phyloP scores from a whole-genome alignment of 2,888 invertebrate genomes.

The Marronus borbonicus region DNA sequence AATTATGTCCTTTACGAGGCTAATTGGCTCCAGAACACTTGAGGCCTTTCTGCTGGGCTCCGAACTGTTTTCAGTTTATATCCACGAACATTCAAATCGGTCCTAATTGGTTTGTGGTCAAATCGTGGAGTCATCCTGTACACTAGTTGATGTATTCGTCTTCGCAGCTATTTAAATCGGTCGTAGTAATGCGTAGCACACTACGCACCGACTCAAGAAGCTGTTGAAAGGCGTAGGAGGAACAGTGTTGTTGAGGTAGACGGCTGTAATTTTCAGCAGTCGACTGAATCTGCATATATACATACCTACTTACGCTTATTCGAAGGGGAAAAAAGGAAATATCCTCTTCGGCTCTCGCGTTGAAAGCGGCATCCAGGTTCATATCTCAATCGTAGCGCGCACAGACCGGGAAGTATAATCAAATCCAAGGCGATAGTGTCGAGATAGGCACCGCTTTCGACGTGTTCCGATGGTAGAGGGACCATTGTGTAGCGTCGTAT shows the following conservation, averaged over 20 bases:
- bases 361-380: slow-evolving; percentile 2
- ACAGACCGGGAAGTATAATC: slow-evolving; percentile 29
- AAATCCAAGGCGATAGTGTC: slow-evolving; percentile 37
- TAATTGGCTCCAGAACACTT: no score
- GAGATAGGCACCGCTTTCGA: slow-evolving; percentile 31
- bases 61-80: no score
- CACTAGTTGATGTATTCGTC: no score
- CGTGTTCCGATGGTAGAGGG: slow-evolving; percentile 38
- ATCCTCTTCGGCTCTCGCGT: slow-evolving; percentile 3
- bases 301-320: slow-evolving; percentile 27
- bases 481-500: slow-evolving; percentile 34
- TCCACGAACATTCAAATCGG: no score
- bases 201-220: no score
- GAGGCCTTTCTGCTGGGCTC: no score
- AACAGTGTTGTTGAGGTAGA: neutral
- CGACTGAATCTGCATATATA: slow-evolving; percentile 13
- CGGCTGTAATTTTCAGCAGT: slow-evolving; percentile 14
- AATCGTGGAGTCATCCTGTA: no score
- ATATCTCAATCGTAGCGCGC: slow-evolving; percentile 9
- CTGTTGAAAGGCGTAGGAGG: neutral
- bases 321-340: slow-evolving; percentile 17
- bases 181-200: no score
- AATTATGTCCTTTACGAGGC: no score
- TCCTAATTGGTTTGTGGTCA: no score
- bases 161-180: no score